phyloP scores from a whole-genome alignment of 2,888 invertebrate genomes.

The Leptura quadrifasciata region DNA sequence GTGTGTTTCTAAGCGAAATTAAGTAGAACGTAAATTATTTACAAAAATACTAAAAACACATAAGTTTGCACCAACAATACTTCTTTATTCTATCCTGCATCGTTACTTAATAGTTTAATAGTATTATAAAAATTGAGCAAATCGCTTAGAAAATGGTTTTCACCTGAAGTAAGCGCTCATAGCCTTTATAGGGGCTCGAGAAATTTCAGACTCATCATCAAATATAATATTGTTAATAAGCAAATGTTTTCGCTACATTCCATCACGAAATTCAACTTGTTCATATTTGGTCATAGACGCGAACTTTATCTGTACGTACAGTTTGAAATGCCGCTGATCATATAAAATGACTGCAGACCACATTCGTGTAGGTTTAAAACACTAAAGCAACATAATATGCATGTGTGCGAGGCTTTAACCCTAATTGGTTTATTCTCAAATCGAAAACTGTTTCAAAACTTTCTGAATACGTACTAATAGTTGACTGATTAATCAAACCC shows the following conservation, averaged over 20 bases:
- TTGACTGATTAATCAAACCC: no score
- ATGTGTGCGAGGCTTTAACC: no score
- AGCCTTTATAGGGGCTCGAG: neutral
- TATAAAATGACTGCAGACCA: no score
- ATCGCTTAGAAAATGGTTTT: constrained; percentile 29
- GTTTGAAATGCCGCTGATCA: no score
- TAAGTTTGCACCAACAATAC: constrained; percentile 25
- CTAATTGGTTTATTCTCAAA: no score
- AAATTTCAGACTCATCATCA: neutral
- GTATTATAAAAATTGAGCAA: constrained; percentile 42
- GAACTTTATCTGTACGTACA: no score
- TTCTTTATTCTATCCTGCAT: constrained; percentile 21
- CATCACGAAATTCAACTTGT: neutral
- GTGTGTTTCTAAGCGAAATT: constrained; percentile 20
- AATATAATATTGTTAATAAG: neutral
- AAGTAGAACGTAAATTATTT: constrained; percentile 30
- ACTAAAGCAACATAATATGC: neutral
- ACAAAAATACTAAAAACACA: constrained; percentile 12
- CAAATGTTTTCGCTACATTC: neutral
- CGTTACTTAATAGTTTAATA: constrained; percentile 19
- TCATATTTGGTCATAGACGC: neutral
- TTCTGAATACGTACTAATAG: no score
- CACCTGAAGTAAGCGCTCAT: constrained; percentile 28
- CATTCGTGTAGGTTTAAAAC: neutral
- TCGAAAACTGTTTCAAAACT: no score